Evolutionary conservation across 2,113 vertebrate genomes (phyloP).

Genomic region (Sorex araneus): DNA sequence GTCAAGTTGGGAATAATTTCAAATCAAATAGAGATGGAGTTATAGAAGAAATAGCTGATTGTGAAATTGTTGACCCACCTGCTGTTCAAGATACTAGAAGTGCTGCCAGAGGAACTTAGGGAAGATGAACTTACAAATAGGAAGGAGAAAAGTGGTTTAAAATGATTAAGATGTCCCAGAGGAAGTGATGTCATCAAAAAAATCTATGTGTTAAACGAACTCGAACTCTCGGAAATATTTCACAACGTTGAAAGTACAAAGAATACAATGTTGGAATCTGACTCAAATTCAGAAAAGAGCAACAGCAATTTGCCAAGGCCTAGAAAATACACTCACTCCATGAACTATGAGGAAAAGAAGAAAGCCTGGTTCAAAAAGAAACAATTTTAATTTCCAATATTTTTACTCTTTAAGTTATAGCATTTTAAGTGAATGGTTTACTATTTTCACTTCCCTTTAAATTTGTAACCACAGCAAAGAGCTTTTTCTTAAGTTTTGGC

Average conservation of each 20-base stretch:
- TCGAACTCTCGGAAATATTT: not conserved
- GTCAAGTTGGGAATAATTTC: not conserved
- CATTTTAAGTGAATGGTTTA: too few relatives aligned
- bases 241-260: constrained; percentile 30
- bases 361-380: not conserved
- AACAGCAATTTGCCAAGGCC: not conserved
- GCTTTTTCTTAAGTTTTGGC: too few relatives aligned
- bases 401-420: too few relatives aligned
- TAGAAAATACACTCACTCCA: not conserved
- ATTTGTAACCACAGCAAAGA: too few relatives aligned
- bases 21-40: not conserved
- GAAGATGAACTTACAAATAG: not conserved
- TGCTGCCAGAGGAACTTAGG: not conserved
- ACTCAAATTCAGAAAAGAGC: not conserved
- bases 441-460: too few relatives aligned
- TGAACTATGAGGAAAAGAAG: not conserved
- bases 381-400: too few relatives aligned
- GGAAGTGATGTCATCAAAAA: not conserved
- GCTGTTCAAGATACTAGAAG: not conserved
- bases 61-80: not conserved
- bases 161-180: not conserved
- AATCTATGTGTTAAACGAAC: not conserved
- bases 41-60: not conserved
- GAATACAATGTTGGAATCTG: constrained; percentile 30
- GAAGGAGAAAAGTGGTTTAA: not conserved